A percentile compares a stretch with the other conserved stretches of the same genome.
phyloP scores from a whole-genome alignment of 2,113 vertebrate species.

The Tychaedon coryphoeus region DNA sequence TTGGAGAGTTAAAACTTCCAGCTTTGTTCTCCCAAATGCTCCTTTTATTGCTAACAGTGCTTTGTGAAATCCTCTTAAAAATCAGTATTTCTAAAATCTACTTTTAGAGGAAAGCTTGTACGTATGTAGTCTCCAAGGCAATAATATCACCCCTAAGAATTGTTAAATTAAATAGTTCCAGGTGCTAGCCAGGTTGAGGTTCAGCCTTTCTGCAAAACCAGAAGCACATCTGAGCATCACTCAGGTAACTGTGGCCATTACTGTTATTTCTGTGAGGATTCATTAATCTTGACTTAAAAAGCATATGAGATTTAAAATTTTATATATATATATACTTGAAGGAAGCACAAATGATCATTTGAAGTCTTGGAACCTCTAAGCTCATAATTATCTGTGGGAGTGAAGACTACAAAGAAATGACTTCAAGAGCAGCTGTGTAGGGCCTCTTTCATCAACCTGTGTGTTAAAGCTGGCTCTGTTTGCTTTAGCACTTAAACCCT shows the following conservation, averaged over 20 bases:
- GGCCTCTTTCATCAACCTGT: neutral
- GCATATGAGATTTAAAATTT: no score
- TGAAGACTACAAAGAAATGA: neutral
- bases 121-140: neutral
- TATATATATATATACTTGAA: neutral
- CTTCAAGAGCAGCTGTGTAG: neutral
- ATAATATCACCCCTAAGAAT: neutral
- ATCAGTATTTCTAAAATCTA: neutral
- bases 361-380: neutral
- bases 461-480: neutral
- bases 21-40: neutral
- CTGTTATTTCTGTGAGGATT: neutral
- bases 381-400: neutral
- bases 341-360: neutral
- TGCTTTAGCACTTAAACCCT: neutral
- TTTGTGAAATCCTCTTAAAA: neutral
- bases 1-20: neutral
- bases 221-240: fast-evolving
- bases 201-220: neutral
- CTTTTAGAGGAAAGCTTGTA: neutral
- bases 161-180: neutral
- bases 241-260: neutral
- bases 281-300: neutral
- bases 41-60: neutral
- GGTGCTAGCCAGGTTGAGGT: neutral